These are phyloP conservation scores for Passer montanus DNA, from an alignment of 2,113 vertebrate genomes.

Conservation along the genomic window DNA sequence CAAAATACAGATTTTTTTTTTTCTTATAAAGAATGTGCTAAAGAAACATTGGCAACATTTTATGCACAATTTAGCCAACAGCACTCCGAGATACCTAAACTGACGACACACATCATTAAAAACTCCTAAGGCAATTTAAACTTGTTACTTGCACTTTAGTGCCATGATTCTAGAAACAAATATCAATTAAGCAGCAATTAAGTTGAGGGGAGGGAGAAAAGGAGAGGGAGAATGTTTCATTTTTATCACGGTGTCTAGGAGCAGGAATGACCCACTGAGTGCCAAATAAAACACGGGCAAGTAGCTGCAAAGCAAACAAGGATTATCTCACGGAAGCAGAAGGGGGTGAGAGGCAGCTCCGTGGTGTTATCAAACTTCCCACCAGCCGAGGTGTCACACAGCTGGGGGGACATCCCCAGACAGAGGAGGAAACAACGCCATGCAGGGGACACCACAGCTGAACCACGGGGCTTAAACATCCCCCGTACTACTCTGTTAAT, in stretches of 20 bases:
- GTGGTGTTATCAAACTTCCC: not conserved
- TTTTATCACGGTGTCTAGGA: not conserved
- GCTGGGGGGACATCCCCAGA: no score
- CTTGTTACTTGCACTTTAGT: not conserved
- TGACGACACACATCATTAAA: not conserved
- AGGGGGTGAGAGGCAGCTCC: not conserved
- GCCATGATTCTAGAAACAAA: not conserved
- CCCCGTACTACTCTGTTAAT: accelerated
- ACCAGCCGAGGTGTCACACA: not conserved
- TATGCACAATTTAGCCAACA: accelerated
- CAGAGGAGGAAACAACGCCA: not conserved
- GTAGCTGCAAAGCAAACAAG: not conserved
- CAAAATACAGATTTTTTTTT: not conserved
- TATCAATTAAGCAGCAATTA: not conserved
- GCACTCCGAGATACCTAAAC: accelerated
- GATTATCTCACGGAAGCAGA: not conserved
- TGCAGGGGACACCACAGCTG: not conserved
- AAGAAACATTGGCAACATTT: not conserved
- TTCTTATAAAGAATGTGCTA: not conserved
- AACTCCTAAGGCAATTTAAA: not conserved
- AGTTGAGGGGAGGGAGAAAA: not conserved
- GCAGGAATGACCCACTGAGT: accelerated
- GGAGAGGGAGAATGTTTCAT: accelerated
- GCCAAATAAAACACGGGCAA: not conserved
- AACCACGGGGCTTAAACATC: not conserved